phyloP scores from a whole-genome alignment of 2,797 vertebrate genomes.

The Kryptopterus vitreolus region DNA sequence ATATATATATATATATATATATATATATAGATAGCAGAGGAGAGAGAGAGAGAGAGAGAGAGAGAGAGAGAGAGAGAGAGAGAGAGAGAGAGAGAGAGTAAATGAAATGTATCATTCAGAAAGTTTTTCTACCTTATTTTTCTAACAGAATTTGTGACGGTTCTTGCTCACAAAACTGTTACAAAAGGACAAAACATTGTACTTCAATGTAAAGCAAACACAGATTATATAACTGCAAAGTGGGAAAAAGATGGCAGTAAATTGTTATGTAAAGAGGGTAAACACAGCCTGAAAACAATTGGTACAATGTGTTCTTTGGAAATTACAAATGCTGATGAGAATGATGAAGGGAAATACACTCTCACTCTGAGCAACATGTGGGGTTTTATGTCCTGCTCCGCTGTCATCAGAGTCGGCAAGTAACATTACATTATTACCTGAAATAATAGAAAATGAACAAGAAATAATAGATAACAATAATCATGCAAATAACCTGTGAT shows the following conservation, averaged over 20 bases:
- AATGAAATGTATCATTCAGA: too few relatives aligned
- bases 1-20: too few relatives aligned
- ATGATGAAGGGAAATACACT: conserved; percentile 14
- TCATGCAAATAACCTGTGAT: background rate
- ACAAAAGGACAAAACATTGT: background rate
- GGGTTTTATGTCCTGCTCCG: background rate
- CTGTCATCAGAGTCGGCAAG: background rate
- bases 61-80: too few relatives aligned
- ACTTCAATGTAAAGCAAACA: background rate
- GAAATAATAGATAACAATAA: background rate
- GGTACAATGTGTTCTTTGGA: background rate
- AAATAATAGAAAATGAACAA: background rate
- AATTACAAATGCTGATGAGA: background rate
- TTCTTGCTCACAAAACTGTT: background rate
- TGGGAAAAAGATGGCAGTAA: background rate
- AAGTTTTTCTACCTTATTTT: background rate
- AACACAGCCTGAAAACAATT: background rate
- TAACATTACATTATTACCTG: background rate
- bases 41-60: too few relatives aligned
- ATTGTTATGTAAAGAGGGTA: background rate
- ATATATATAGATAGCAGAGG: too few relatives aligned
- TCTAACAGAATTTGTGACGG: background rate
- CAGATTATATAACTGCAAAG: background rate
- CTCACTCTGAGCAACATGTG: background rate
- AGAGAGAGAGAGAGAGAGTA: too few relatives aligned